Evolutionary conservation across 2,888 invertebrate genomes (phyloP).

Genomic region (Tromatobia lineatoria): DNA sequence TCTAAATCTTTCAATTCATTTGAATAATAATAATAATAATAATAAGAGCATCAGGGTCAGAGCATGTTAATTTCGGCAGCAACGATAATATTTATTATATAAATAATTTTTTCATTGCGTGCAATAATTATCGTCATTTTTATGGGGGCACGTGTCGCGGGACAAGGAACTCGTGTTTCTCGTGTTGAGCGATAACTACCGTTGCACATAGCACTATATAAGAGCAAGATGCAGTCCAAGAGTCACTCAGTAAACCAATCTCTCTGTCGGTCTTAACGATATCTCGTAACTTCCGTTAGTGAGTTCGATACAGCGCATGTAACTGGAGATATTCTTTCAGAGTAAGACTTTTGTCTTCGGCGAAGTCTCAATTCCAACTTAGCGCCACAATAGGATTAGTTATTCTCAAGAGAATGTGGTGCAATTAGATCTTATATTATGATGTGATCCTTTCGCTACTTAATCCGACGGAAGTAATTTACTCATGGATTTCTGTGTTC

Average conservation of each 20-base stretch:
- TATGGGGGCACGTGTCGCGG: background rate
- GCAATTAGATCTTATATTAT: slow-evolving; percentile 14
- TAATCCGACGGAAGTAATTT: background rate
- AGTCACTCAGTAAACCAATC: slow-evolving; percentile 40
- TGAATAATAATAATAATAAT: too few relatives aligned
- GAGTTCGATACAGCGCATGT: slow-evolving; percentile 48
- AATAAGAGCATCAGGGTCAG: too few relatives aligned
- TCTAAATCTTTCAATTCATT: too few relatives aligned
- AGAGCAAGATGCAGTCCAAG: background rate
- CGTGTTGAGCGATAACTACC: background rate
- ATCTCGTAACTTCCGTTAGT: slow-evolving; percentile 60
- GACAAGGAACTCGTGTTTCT: background rate
- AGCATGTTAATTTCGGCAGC: too few relatives aligned
- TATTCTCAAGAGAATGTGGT: slow-evolving; percentile 9
- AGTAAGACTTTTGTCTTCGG: slow-evolving; percentile 4
- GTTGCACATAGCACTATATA: background rate
- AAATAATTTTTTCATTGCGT: too few relatives aligned
- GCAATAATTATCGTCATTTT: background rate
- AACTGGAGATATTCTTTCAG: slow-evolving; percentile 52
- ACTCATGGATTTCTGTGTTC: background rate
- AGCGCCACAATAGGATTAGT: slow-evolving; percentile 4
- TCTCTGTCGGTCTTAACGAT: slow-evolving; percentile 43
- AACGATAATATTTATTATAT: too few relatives aligned
- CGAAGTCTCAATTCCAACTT: background rate
- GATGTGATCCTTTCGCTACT: slow-evolving; percentile 6